A percentile compares a stretch with the other conserved stretches of the same genome.
Evolutionary conservation across 1,140 invertebrate genomes (phyloP).

Genomic region (Hylyphantes graminicola): DNA sequence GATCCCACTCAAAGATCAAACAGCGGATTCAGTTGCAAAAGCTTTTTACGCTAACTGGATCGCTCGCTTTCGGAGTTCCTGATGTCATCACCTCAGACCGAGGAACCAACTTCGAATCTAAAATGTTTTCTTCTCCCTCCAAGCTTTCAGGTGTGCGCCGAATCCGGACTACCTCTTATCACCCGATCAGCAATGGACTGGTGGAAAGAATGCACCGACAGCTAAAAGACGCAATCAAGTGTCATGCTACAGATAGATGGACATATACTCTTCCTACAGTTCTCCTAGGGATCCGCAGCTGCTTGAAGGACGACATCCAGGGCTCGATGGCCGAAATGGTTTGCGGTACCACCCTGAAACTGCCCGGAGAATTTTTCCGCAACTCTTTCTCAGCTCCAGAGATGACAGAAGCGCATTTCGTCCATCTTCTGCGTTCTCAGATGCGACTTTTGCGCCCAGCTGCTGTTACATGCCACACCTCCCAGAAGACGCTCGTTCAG

Average conservation of each 20-base stretch:
- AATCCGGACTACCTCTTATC: conserved; percentile 51
- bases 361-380: conserved; percentile 62
- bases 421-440: not conserved
- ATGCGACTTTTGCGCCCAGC: not conserved
- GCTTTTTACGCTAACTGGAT: conserved; percentile 66
- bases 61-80: conserved; percentile 64
- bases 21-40: conserved; percentile 64
- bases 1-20: conserved; percentile 66
- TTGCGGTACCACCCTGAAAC: conserved; percentile 54
- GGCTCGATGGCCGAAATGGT: conserved; percentile 61
- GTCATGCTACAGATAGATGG: conserved; percentile 64
- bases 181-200: conserved; percentile 65
- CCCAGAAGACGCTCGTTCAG: not conserved
- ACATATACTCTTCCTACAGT: conserved; percentile 66
- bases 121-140: conserved; percentile 45
- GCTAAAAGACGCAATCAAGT: conserved; percentile 35
- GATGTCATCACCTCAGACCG: conserved; percentile 66
- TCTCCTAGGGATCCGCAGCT: conserved; percentile 64
- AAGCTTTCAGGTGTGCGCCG: conserved; percentile 8
- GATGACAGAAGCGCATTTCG: not conserved
- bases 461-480: not conserved
- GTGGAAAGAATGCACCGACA: conserved; percentile 63
- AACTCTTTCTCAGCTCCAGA: too few relatives aligned
- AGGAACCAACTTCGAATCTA: conserved; percentile 67
- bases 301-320: conserved; percentile 64